A percentile compares a stretch with the other conserved stretches of the same genome.
phyloP scores from a whole-genome alignment of 2,797 vertebrate genomes.

The Gymnopithys bicolor region DNA sequence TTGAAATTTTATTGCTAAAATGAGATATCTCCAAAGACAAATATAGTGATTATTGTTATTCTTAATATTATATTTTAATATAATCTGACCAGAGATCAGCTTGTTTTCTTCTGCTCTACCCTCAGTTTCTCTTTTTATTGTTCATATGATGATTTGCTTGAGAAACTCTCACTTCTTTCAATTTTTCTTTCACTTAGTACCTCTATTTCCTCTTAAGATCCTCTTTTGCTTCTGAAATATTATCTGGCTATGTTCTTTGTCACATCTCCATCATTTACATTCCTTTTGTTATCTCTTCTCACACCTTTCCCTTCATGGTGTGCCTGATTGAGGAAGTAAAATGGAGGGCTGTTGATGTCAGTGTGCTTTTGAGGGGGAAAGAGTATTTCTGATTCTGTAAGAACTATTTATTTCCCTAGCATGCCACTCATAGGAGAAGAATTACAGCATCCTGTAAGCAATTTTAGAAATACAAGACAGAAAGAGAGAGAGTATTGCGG shows the following conservation, averaged over 20 bases:
- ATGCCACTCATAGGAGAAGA: neutral
- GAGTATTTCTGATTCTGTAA: neutral
- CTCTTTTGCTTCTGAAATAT: neutral
- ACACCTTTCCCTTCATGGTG: neutral
- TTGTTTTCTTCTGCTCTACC: neutral
- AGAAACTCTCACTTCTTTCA: neutral
- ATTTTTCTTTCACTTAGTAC: neutral
- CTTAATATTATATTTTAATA: neutral
- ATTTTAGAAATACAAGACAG: neutral
- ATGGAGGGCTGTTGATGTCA: neutral
- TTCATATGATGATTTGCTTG: neutral
- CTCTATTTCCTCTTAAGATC: neutral
- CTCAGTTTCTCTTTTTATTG: neutral
- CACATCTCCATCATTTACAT: neutral
- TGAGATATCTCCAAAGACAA: neutral
- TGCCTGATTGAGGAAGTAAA: neutral
- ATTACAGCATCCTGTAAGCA: neutral
- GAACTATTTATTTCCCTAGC: neutral
- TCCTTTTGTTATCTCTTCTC: neutral
- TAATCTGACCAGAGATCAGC: neutral
- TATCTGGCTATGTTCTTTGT: neutral
- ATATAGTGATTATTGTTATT: neutral
- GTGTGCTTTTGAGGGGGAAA: neutral
- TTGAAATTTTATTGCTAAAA: slow-evolving; percentile 4
- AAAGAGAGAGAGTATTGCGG: neutral